Base-by-base conservation (phyloP, 2,797 vertebrate genomes). In the Stomatorhinus walkeri region DNA sequence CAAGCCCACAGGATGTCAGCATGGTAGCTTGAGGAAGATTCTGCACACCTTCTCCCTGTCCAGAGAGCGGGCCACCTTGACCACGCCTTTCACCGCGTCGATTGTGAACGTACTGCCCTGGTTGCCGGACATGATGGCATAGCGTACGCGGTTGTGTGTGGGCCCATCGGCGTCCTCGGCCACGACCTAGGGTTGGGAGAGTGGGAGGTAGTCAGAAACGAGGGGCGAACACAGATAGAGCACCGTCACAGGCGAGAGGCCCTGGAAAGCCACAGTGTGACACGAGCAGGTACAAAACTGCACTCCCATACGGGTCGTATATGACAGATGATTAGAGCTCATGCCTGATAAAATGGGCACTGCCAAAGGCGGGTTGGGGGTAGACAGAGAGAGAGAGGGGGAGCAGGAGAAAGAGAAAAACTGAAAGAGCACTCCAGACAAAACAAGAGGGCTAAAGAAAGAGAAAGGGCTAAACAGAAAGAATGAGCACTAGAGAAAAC, bases 101-200 rank as follows among this genome's bases (percentile, higher is more conserved):
- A 99, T 96, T 88, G 96, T 96, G 93, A 99, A 99, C 1, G 97
- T 97, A 91, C 95, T 97, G 92, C 98, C 98, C 91, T 97, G 97
- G 94, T 99, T 99, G 61, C 98, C 98, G 0, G 96, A 96, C 91
- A 95, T 94, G 87, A 99, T 98, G 48, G 97, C 90, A 83, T 98
- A 99, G 81, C 92, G 97, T 91, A 99, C 95, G 86, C 93, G 96
- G 93, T 95, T 96, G 93, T 96, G 96, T 1, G 94, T 96, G 48
- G 98, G 97, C 5, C 98, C 98, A n/a, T 99, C 98, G 0, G 95
- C 94, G 91, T 99, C 98, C 90, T 99, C 98, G 2, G 98, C 98
- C 93, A 97, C 91, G 88, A 99, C 97, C 98, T 99, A 91, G 76
- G 91, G 22, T 19, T 61, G 83, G 36, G 83, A 83, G 3, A 48